Evolutionary conservation across 1,140 invertebrate species (phyloP), one percentile per base, ranked within the genome.

Genomic region (Drusus annulatus): DNA sequence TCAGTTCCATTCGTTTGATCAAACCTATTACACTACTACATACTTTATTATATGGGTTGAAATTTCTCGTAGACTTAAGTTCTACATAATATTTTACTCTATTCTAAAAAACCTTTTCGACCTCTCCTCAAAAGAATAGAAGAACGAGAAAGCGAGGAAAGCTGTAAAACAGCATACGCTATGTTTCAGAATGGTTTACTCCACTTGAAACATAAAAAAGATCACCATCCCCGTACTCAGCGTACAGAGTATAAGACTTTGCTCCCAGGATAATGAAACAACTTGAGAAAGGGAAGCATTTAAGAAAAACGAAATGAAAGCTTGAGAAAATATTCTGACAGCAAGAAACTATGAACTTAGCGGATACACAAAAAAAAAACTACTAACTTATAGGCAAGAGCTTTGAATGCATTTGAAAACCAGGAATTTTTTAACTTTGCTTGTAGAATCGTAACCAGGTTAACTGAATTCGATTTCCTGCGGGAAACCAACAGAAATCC

Each of bases 151-250:
- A 16, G 21, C 19, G 51, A 36, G 16, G 25, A 56, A 74, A 58
- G 71, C 25, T 58, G 71, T 75, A 60, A 75, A 75, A 75, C 3
- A 75, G 52, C 52, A 58, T 16, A 75, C 71, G 36, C 13, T 58
- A 56, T 58, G 71, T 75, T 58, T 58, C 16, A 36, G 25, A 58
- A 75, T 75, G 71, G 71, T 58, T 75, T n/a, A 75, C 71, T 75
- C 31, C 31, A 58, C 25, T 56, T 63, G 23, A 19, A 36, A 31
- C 17, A 68, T 19, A 68, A 68, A 68, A n/a, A 68, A 68, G 63
- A 31, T 31, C 63, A 3, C 17, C 8, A 60, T 23, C 21, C 23
- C 63, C 6, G 17, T 36, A 31, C 45, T 17, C 16, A 68, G 17
- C 17, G 63, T 50, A 36, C 16, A 68, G 36, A n/a, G 28, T n/a